phyloP scores from a whole-genome alignment of 2,113 vertebrate species.

The Indicator maculatus region DNA sequence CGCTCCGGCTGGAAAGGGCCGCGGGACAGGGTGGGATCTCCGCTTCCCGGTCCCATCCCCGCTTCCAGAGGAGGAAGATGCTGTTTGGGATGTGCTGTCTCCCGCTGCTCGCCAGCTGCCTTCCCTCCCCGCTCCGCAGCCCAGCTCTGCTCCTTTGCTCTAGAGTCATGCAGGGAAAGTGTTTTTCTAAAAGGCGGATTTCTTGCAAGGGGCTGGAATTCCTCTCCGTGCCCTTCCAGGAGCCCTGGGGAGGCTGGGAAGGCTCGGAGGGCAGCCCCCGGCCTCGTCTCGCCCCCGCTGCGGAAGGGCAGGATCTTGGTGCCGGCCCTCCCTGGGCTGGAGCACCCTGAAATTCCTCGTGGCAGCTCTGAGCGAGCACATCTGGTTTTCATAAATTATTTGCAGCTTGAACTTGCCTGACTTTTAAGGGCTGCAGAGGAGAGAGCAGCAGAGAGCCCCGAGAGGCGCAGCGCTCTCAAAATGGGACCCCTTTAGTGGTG shows the following conservation, averaged over 20 bases:
- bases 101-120: background rate
- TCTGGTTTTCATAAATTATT: constrained; percentile 68
- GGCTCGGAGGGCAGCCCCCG: background rate
- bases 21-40: background rate
- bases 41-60: background rate
- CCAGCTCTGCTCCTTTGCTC: background rate
- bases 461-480: rapidly evolving
- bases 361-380: constrained; percentile 48
- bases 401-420: constrained; percentile 52
- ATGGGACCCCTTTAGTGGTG: background rate
- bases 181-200: background rate
- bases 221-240: background rate
- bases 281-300: background rate
- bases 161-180: background rate
- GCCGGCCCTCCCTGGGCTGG: background rate
- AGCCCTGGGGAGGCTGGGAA: background rate
- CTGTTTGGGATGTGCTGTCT: background rate
- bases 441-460: background rate
- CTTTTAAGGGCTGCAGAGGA: background rate
- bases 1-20: background rate
- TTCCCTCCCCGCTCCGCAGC: background rate
- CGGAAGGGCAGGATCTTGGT: constrained; percentile 7
- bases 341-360: constrained; percentile 51
- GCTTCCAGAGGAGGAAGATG: background rate
- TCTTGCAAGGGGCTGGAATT: constrained; percentile 11